Evolutionary conservation across 2,888 invertebrate species (phyloP).

Genomic region (Plebejus melissa): DNA sequence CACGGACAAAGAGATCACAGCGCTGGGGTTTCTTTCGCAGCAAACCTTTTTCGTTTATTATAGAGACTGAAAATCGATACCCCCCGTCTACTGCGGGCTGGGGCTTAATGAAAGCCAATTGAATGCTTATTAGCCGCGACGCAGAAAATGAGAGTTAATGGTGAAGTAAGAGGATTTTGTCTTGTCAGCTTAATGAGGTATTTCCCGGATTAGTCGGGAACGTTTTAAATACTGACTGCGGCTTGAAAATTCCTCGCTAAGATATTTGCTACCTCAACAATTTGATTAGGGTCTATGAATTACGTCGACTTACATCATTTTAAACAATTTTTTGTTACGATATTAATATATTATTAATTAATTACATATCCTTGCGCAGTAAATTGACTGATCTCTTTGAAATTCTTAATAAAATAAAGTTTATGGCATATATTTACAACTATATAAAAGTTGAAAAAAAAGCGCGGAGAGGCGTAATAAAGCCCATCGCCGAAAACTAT

Average conservation of each 20-base stretch:
- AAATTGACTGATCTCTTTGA: no score
- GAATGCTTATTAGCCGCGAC: constrained; percentile 60
- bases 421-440: no score
- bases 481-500: no score
- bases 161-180: constrained; percentile 50
- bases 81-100: constrained; percentile 47
- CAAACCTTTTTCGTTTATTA: constrained; percentile 57
- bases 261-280: constrained; percentile 10
- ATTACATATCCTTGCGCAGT: no score
- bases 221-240: constrained; percentile 24
- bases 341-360: no score
- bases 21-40: constrained; percentile 54
- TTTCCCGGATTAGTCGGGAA: constrained; percentile 48
- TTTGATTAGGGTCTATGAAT: constrained; percentile 16
- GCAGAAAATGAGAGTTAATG: constrained; percentile 55
- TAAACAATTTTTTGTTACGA: no score
- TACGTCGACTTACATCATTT: background rate
- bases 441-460: no score
- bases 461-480: no score
- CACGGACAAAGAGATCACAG: constrained; percentile 53
- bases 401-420: no score
- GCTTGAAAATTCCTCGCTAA: background rate
- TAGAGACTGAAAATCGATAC: constrained; percentile 65
- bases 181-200: constrained; percentile 50
- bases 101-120: constrained; percentile 63